phyloP scores from a whole-genome alignment of 2,888 invertebrate species.

The Pyrrhia umbra region DNA sequence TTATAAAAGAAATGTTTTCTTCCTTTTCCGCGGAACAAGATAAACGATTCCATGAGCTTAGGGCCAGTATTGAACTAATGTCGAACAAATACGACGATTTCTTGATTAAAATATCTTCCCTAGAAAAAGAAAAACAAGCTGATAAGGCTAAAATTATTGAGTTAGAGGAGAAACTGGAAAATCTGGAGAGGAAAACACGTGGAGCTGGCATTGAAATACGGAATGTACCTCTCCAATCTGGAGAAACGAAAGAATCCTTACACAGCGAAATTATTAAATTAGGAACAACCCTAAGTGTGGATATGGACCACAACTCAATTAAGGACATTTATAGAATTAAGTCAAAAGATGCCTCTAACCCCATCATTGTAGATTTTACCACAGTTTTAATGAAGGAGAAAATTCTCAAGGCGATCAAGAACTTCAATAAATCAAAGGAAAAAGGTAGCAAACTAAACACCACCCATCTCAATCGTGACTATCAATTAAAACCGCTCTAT shows the following conservation, averaged over 20 bases:
- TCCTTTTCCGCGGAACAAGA: background rate
- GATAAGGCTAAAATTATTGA: slow-evolving; percentile 6
- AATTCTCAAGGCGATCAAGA: background rate
- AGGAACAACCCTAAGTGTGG: background rate
- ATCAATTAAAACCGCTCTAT: background rate
- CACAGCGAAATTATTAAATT: background rate
- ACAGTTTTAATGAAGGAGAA: background rate
- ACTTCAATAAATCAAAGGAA: background rate
- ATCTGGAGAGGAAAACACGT: background rate
- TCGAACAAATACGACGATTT: slow-evolving; percentile 8
- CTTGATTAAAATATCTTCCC: background rate
- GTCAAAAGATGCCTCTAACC: background rate
- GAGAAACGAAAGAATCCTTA: slow-evolving; percentile 1
- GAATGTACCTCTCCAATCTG: slow-evolving; percentile 1
- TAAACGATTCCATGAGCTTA: background rate
- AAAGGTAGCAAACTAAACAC: background rate
- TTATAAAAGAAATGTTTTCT: background rate
- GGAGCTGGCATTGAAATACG: slow-evolving; percentile 5
- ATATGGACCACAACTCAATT: background rate
- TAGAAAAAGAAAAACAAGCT: slow-evolving; percentile 8
- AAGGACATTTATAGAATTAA: background rate
- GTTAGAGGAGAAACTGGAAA: slow-evolving; percentile 4
- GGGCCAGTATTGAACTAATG: background rate
- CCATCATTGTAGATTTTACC: background rate
- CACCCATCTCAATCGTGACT: background rate